Conservation (phyloP, 2,888 invertebrate genomes). For the Pristionchus fissidentatus region DNA sequence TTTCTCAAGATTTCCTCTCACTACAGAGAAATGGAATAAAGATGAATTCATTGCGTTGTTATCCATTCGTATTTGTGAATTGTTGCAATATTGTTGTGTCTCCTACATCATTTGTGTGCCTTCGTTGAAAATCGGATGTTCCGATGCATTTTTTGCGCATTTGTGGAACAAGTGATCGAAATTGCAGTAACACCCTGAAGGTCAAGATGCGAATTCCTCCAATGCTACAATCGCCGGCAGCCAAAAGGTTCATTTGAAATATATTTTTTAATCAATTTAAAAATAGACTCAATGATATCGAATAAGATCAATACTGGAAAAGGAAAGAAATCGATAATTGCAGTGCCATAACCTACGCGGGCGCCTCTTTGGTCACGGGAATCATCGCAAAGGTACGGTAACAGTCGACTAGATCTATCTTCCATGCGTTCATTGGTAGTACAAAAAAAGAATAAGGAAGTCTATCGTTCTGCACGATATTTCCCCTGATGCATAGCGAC, state of each 20-base stretch:
- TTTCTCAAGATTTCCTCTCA: neutral
- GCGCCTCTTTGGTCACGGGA: slow-evolving; percentile 28
- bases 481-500: neutral
- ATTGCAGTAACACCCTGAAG: slow-evolving; percentile 7
- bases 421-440: neutral
- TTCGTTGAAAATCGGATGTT: neutral
- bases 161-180: neutral
- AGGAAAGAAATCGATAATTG: too few relatives aligned
- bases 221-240: neutral
- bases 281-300: neutral
- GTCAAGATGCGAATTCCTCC: neutral
- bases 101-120: neutral
- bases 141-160: neutral
- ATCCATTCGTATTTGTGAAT: too few relatives aligned
- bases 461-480: too few relatives aligned
- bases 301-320: too few relatives aligned
- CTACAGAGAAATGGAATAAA: too few relatives aligned
- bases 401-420: neutral
- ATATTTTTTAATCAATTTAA: neutral
- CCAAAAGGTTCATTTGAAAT: neutral
- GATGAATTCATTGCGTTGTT: too few relatives aligned
- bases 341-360: slow-evolving; percentile 31
- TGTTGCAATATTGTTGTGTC: neutral
- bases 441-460: too few relatives aligned
- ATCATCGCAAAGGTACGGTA: slow-evolving; percentile 37